These are phyloP conservation scores for Leptoteleia sp. DNA, from an alignment of 1,140 invertebrate species.

Conservation along the genomic window DNA sequence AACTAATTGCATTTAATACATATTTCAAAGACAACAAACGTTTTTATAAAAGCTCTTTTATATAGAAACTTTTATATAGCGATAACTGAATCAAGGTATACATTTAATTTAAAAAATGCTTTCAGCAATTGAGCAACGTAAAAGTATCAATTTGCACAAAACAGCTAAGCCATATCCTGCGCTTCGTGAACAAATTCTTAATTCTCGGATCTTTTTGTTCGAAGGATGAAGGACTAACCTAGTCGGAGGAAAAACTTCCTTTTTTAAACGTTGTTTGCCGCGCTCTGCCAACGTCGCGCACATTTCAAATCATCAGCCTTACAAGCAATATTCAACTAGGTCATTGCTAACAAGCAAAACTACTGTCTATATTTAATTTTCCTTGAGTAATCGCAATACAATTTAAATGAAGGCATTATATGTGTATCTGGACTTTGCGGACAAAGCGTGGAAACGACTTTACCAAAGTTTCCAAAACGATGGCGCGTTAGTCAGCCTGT, in stretches of 20 bases:
- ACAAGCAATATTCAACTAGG: conserved; percentile 73
- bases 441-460: conserved; percentile 57
- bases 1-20: no score
- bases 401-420: conserved; percentile 66
- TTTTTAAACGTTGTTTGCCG: conserved; percentile 45
- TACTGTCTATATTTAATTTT: conserved; percentile 71
- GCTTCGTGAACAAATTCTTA: conserved; percentile 9
- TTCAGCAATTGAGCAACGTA: no score
- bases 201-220: conserved; percentile 11
- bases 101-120: no score
- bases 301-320: conserved; percentile 73
- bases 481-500: not conserved
- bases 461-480: conserved; percentile 48
- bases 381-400: conserved; percentile 68
- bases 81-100: no score
- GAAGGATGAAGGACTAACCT: conserved; percentile 44
- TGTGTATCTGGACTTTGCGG: conserved; percentile 58
- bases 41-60: no score
- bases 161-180: not conserved
- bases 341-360: conserved; percentile 76
- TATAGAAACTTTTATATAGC: no score
- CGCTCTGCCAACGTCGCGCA: conserved; percentile 58
- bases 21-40: no score
- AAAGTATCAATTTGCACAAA: not conserved
- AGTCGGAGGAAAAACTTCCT: conserved; percentile 41